Evolutionary conservation across 2,888 invertebrate genomes (phyloP), one percentile per base, ranked within the genome.

Genomic region (Micropterix aruncella): DNA sequence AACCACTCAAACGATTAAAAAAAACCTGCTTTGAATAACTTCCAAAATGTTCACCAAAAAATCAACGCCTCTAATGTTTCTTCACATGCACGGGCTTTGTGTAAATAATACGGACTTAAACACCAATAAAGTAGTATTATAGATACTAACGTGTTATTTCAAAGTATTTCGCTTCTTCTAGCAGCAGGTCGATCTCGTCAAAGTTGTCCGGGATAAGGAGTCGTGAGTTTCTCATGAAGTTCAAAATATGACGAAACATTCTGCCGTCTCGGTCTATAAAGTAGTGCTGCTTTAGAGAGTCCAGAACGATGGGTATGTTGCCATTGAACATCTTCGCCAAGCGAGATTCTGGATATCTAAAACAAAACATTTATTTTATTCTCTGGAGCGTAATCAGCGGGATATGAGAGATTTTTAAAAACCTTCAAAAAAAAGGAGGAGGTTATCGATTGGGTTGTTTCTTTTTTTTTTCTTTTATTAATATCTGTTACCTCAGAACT

Each of bases 181-280:
- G 63, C 42, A 96, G 71, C 52, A 95, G 74, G 56, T 95, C 93
- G 52, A 88, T 64, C 59, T 93, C 86, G 18, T 79, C 74, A 63
- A 95, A 96, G 61, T 88, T 82, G 17, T 83, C 82, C 0, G 95
- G 91, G 54, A 96, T 79, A 49, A 91, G 70, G 44, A 95, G 77
- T 55, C 84, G 80, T 47, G 89, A 87, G 62, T 93, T 90, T 56
- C 97, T 78, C 77, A 99, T 81, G 64, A 90, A 99, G 71, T 96
- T 96, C 50, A 99, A 76, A 57, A 99, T 91, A 63, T 97, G 94
- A 16, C 96, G 80, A 70, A 99, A 99, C 86, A 95, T 91, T 52
- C 87, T 89, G 2, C 97, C 96, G 61, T 99, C 97, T 41, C 97
- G 78, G 70, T 99, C 97, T 56, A 99, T 94, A 71, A 97, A 99